phyloP scores from a whole-genome alignment of 2,113 vertebrate species.

The Seriola aureovittata region DNA sequence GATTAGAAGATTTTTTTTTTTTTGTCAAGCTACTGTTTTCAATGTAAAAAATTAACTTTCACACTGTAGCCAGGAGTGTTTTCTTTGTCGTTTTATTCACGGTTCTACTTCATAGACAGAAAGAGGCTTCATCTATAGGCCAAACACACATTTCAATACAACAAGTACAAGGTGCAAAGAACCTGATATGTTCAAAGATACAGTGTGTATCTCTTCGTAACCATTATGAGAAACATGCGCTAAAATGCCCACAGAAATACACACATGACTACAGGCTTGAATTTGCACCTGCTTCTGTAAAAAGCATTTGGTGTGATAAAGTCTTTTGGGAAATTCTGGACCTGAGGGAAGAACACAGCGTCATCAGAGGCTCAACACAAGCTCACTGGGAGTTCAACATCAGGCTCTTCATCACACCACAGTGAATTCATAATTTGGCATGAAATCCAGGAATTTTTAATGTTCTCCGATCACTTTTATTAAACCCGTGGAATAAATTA shows the following conservation, averaged over 20 bases:
- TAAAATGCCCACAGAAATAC: conserved; percentile 23
- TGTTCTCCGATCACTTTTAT: background rate
- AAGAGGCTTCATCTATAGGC: conserved; percentile 6
- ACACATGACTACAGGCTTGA: background rate
- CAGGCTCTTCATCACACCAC: conserved; percentile 12
- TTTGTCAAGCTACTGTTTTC: background rate
- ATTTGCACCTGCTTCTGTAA: background rate
- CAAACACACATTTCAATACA: conserved; percentile 8
- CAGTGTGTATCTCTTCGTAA: conserved; percentile 16
- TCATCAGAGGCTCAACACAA: conserved; percentile 10
- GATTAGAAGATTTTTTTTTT: too few species aligned
- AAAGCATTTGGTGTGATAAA: conserved; percentile 36
- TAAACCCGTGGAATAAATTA: background rate
- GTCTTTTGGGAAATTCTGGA: conserved; percentile 30
- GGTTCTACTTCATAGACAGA: conserved; percentile 17
- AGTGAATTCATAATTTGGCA: conserved; percentile 26
- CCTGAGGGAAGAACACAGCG: conserved; percentile 17
- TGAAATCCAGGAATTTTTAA: conserved; percentile 8
- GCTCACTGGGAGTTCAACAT: conserved; percentile 27
- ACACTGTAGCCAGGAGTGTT: background rate
- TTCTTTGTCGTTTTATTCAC: conserved; percentile 24
- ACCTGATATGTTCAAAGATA: conserved; percentile 38
- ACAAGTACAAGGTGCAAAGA: conserved; percentile 54
- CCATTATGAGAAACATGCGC: conserved; percentile 35
- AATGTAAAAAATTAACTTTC: background rate